phyloP scores from a whole-genome alignment of 2,888 invertebrate genomes.

The Sthenelais limicola region DNA sequence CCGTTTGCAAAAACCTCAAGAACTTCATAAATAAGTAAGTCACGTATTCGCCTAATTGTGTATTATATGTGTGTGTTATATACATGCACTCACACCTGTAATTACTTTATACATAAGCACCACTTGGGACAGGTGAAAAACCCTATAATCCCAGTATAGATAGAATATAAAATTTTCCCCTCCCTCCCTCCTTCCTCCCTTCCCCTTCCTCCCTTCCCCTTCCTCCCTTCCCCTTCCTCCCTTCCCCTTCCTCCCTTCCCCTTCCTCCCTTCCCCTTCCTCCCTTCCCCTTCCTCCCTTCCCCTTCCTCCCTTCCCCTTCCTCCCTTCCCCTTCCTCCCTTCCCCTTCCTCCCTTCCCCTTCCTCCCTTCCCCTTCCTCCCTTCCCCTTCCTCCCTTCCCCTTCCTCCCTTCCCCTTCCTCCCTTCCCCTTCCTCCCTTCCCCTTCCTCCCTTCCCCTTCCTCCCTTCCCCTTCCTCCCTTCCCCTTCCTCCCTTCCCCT shows the following conservation, averaged over 20 bases:
- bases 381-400: background rate
- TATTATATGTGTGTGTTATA: too few species aligned
- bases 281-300: too few species aligned
- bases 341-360: background rate
- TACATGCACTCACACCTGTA: too few species aligned
- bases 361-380: background rate
- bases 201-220: background rate
- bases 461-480: background rate
- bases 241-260: too few species aligned
- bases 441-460: background rate
- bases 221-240: too few species aligned
- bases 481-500: background rate
- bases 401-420: background rate
- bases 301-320: background rate
- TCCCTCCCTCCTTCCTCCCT: background rate
- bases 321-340: background rate
- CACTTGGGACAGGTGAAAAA: too few species aligned
- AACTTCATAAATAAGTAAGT: conserved; percentile 91
- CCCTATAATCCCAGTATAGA: too few species aligned
- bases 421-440: background rate
- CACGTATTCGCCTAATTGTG: too few species aligned
- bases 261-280: too few species aligned
- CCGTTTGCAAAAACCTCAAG: conserved; percentile 90
- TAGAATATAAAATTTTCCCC: background rate
- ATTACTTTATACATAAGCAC: too few species aligned